phyloP scores from a whole-genome alignment of 2,888 invertebrate species.

The Clanis bilineata region DNA sequence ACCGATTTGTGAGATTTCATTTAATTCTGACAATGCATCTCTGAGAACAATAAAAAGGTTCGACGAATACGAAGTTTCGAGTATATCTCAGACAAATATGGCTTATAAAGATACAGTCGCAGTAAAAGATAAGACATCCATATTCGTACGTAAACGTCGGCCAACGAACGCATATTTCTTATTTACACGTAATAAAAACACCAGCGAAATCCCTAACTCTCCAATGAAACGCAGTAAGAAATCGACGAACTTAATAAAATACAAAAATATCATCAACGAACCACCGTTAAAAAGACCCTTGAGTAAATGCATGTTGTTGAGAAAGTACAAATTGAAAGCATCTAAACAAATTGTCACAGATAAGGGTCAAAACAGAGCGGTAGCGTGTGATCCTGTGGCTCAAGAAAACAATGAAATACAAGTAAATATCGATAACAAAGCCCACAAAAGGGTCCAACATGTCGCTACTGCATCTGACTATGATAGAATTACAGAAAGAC shows the following conservation, averaged over 20 bases:
- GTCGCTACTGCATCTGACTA: constrained; percentile 42
- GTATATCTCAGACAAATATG: constrained; percentile 14
- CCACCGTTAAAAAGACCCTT: constrained; percentile 53
- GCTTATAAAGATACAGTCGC: constrained; percentile 6
- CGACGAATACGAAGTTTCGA: not conserved
- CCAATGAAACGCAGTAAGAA: constrained; percentile 60
- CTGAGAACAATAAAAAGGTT: not conserved
- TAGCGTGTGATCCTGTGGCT: constrained; percentile 28
- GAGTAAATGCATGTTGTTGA: constrained; percentile 55
- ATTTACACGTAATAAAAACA: constrained; percentile 40
- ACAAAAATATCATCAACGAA: constrained; percentile 54
- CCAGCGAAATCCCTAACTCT: constrained; percentile 20
- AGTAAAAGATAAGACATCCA: not conserved
- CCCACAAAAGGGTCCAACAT: constrained; percentile 44
- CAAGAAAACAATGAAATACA: constrained; percentile 39
- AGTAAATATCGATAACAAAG: constrained; percentile 32
- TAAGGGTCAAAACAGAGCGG: constrained; percentile 19
- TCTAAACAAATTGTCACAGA: constrained; percentile 24
- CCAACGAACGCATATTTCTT: constrained; percentile 45
- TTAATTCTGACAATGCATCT: constrained; percentile 23
- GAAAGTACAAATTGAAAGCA: constrained; percentile 39
- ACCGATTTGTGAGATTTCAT: constrained; percentile 29
- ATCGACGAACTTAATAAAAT: constrained; percentile 66
- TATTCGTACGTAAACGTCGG: not conserved
- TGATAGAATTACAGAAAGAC: constrained; percentile 55